These are phyloP conservation scores for Lutjanus campechanus DNA, from an alignment of 2,797 vertebrate genomes.

Conservation along the genomic window DNA sequence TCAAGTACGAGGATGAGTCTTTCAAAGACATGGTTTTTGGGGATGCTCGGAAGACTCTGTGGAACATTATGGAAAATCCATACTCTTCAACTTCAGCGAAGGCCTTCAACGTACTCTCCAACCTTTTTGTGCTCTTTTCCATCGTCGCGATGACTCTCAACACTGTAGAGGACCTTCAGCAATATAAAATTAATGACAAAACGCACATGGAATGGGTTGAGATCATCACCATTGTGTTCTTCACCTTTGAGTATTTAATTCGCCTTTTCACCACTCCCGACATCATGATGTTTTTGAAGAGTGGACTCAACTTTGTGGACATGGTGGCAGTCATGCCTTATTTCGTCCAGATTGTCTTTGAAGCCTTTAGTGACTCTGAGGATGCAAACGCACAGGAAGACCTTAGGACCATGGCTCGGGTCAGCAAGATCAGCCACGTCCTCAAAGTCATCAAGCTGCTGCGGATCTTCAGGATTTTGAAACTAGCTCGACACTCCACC, in stretches of 20 bases:
- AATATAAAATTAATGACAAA: constrained; percentile 75
- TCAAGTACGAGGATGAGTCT: constrained; percentile 65
- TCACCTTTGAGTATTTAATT: constrained; percentile 88
- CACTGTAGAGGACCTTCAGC: constrained; percentile 88
- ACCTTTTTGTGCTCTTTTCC: constrained; percentile 89
- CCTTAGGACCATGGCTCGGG: constrained; percentile 81
- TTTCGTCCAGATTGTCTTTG: constrained; percentile 87
- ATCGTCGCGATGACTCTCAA: constrained; percentile 89
- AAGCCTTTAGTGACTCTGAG: constrained; percentile 70
- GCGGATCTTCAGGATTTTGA: constrained; percentile 91
- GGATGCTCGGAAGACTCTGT: constrained; percentile 77
- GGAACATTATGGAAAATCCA: constrained; percentile 89
- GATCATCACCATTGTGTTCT: constrained; percentile 88
- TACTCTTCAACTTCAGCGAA: constrained; percentile 88
- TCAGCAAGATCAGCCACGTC: constrained; percentile 88
- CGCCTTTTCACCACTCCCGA: constrained; percentile 85
- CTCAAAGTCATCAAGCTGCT: constrained; percentile 89
- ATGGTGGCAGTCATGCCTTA: constrained; percentile 90
- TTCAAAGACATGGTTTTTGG: constrained; percentile 87
- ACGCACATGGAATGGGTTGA: constrained; percentile 89
- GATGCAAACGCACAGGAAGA: constrained; percentile 79
- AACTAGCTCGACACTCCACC: constrained; percentile 90
- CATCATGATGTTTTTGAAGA: constrained; percentile 83
- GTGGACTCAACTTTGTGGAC: constrained; percentile 89
- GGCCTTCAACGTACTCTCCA: constrained; percentile 86